Evolutionary conservation across 2,113 vertebrate species (phyloP).

Genomic region (Thalassarche chlororhynchos): DNA sequence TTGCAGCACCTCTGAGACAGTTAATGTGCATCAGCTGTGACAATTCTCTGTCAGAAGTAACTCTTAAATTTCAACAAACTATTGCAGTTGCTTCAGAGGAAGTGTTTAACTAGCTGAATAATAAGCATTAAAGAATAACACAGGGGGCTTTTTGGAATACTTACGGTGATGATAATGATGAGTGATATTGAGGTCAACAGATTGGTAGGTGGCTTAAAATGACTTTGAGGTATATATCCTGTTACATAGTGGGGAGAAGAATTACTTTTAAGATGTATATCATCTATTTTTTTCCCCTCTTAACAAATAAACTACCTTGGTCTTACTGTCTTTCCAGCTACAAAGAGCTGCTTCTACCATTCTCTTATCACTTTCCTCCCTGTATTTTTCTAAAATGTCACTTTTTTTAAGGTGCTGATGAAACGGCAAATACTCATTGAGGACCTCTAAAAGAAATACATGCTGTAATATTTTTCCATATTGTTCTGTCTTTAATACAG

Average conservation of each 20-base stretch:
- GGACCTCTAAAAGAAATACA: background rate
- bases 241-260: background rate
- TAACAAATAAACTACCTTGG: background rate
- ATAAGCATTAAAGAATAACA: background rate
- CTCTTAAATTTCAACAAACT: background rate
- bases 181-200: background rate
- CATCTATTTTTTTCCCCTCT: background rate
- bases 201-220: background rate
- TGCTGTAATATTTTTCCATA: constrained; percentile 16
- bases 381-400: background rate
- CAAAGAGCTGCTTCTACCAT: background rate
- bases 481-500: constrained; percentile 61
- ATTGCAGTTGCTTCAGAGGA: background rate
- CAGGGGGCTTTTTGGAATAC: background rate
- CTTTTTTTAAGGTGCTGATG: background rate
- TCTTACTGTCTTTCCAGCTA: background rate
- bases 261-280: background rate
- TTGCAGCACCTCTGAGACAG: background rate
- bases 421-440: background rate
- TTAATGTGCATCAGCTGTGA: background rate
- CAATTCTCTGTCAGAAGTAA: background rate
- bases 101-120: background rate
- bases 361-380: background rate
- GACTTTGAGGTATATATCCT: background rate
- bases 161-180: rapidly evolving